phyloP scores from a whole-genome alignment of 2,888 invertebrate species.

The Sinodicranocentrus sp. region DNA sequence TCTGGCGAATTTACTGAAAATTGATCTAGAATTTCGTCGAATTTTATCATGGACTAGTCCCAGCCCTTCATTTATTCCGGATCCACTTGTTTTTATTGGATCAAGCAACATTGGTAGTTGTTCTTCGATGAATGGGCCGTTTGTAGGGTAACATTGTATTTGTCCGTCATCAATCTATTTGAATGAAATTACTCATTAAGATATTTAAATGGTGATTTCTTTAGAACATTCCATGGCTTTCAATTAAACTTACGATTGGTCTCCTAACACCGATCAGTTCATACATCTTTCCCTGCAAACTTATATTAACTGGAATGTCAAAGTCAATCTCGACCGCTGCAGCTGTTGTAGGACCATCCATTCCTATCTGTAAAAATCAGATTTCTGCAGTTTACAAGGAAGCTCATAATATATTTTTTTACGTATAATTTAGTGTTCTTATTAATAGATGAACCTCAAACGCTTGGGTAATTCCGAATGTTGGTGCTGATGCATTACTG shows the following conservation, averaged over 20 bases:
- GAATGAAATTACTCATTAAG: not conserved
- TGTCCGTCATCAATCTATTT: conserved; percentile 19
- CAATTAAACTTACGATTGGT: conserved; percentile 22
- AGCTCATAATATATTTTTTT: not conserved
- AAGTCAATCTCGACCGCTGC: conserved; percentile 42
- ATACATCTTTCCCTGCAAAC: not conserved
- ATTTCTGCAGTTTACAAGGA: not conserved
- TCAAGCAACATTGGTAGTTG: not conserved
- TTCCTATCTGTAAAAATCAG: conserved; percentile 23
- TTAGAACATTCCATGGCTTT: not conserved
- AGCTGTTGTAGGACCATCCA: conserved; percentile 63
- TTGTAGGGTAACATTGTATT: conserved; percentile 14
- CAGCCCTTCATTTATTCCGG: not conserved
- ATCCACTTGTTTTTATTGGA: not conserved
- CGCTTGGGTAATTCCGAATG: conserved; percentile 31
- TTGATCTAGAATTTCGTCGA: conserved; percentile 6
- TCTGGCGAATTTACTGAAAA: not conserved
- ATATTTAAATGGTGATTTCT: not conserved
- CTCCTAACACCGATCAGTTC: conserved; percentile 43
- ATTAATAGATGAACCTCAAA: conserved; percentile 25
- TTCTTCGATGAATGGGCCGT: conserved; percentile 10
- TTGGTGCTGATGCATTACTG: conserved; percentile 33
- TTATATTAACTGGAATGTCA: conserved; percentile 43
- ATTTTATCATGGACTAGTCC: not conserved
- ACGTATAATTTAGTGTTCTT: not conserved